Evolutionary conservation across 2,888 invertebrate genomes (phyloP).

Genomic region (Xiphydria camelus): DNA sequence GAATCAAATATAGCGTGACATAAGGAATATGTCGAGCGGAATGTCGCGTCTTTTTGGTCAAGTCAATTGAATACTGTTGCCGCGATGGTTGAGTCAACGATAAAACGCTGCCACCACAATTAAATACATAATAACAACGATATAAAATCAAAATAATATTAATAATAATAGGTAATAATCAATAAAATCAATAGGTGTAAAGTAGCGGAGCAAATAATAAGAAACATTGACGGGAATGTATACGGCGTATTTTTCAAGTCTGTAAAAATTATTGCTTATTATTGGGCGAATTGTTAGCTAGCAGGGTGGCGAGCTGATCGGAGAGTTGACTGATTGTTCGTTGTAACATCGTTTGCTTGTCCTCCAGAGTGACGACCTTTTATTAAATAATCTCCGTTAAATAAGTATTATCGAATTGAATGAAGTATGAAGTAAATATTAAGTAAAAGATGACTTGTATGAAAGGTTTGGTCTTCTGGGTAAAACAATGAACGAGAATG

Average conservation of each 20-base stretch:
- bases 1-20: no score
- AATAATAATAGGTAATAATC: conserved; percentile 9
- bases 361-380: conserved; percentile 45
- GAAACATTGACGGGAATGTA: no score
- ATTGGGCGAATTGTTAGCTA: conserved; percentile 32
- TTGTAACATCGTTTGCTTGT: conserved; percentile 44
- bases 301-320: conserved; percentile 38
- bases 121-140: conserved; percentile 29
- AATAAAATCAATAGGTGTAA: no score
- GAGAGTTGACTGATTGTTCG: conserved; percentile 43
- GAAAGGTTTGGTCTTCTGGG: no score
- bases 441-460: no score
- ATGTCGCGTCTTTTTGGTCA: conserved; percentile 32
- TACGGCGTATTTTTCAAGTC: no score
- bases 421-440: no score
- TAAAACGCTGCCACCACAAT: no score
- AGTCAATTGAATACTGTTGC: conserved; percentile 25
- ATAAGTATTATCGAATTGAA: no score
- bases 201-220: no score
- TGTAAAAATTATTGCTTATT: conserved; percentile 32
- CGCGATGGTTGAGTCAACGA: conserved; percentile 22
- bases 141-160: conserved; percentile 19
- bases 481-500: no score
- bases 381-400: background rate
- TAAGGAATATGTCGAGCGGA: conserved; percentile 35